Conservation (phyloP, 2,113 vertebrate species). For the Festucalex cinctus region DNA sequence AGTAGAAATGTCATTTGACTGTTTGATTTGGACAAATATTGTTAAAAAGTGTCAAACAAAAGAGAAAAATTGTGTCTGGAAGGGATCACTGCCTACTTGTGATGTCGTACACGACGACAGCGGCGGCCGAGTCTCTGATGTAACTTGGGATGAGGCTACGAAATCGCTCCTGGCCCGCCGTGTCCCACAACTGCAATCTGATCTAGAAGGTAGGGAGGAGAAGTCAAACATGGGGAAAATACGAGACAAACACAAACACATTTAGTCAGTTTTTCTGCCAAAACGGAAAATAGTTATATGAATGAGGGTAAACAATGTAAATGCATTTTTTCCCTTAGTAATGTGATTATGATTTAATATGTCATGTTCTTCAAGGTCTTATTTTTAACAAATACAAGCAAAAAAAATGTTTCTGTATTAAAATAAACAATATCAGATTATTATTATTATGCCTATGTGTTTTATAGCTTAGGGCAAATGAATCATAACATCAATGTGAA, state of each 20-base stretch:
- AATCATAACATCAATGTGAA: too few species aligned
- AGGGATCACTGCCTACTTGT: conserved; percentile 87
- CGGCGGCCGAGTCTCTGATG: conserved; percentile 97
- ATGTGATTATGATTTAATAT: too few species aligned
- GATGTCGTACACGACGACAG: conserved; percentile 99
- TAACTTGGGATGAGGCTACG: conserved; percentile 99
- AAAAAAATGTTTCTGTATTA: too few species aligned
- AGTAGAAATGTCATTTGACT: not conserved
- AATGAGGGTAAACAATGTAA: too few species aligned
- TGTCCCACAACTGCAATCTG: conserved; percentile 99
- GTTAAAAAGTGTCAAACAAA: not conserved
- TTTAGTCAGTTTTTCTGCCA: conserved; percentile 35
- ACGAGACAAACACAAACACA: conserved; percentile 56
- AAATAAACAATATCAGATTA: too few species aligned
- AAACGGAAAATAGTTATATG: conserved; percentile 27
- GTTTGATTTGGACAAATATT: conserved; percentile 8
- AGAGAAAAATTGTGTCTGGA: not conserved
- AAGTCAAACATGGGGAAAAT: conserved; percentile 22
- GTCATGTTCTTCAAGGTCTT: too few species aligned
- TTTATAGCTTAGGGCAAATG: too few species aligned
- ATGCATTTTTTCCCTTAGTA: too few species aligned
- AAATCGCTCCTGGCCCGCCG: conserved; percentile 97
- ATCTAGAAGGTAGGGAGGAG: conserved; percentile 79
- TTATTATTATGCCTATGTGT: too few species aligned
- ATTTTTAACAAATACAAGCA: too few species aligned